Conservation (phyloP, 2,888 invertebrate genomes). For the Himalopsyche kuldschensis region DNA sequence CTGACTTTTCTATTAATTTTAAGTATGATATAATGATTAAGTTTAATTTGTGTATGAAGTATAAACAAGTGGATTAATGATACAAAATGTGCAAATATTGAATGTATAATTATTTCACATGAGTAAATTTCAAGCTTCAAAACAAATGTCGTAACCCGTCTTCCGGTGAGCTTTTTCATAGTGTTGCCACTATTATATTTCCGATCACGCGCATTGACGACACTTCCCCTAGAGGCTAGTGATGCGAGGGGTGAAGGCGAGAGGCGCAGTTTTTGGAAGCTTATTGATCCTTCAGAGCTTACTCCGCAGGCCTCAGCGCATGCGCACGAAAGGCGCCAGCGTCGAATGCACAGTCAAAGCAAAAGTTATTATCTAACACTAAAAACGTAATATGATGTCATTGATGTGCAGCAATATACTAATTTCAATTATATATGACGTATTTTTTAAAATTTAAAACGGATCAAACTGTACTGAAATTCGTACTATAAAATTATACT, state of each 20-base stretch:
- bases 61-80: too few relatives aligned
- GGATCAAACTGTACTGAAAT: too few relatives aligned
- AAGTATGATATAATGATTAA: too few relatives aligned
- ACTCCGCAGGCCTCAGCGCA: slow-evolving; percentile 34
- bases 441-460: too few relatives aligned
- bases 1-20: too few relatives aligned
- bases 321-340: slow-evolving; percentile 18
- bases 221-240: slow-evolving; percentile 6
- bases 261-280: slow-evolving; percentile 1
- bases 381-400: too few relatives aligned
- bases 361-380: background rate
- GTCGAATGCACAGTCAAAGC: slow-evolving; percentile 22
- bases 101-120: too few relatives aligned
- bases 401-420: too few relatives aligned
- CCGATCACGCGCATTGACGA: background rate
- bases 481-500: too few relatives aligned
- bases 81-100: too few relatives aligned
- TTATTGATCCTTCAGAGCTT: slow-evolving; percentile 29
- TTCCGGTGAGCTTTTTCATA: background rate
- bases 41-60: too few relatives aligned
- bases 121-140: background rate
- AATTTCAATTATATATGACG: too few relatives aligned
- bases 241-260: slow-evolving; percentile 3
- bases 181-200: background rate
- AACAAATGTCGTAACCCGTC: background rate